Percentiles rank a stretch among this genome's conserved stretches.
phyloP scores from a whole-genome alignment of 2,888 invertebrate species.

The Dryadula phaetusa region DNA sequence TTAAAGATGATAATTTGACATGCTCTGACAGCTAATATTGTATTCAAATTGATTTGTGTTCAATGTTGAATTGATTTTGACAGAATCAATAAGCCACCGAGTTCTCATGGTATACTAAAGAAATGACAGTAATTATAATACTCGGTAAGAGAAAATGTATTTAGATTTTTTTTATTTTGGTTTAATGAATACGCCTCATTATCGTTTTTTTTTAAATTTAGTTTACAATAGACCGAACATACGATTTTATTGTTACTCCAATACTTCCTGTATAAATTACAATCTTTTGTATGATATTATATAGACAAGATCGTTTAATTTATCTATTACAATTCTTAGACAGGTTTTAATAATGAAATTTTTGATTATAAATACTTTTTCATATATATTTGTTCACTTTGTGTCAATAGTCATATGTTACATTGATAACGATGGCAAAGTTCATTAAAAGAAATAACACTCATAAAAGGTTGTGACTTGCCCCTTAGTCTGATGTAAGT shows the following conservation, averaged over 20 bases:
- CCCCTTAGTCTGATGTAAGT: slow-evolving; percentile 32
- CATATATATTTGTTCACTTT: neutral
- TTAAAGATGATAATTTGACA: slow-evolving; percentile 79
- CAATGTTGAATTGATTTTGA: slow-evolving; percentile 82
- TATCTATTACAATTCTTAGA: too few species aligned
- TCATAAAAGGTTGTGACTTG: slow-evolving; percentile 35
- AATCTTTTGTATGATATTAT: neutral
- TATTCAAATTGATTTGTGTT: slow-evolving; percentile 83
- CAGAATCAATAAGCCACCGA: slow-evolving; percentile 82
- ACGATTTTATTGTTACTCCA: neutral
- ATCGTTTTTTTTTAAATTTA: neutral
- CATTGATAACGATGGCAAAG: slow-evolving; percentile 37
- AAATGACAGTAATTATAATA: slow-evolving; percentile 35
- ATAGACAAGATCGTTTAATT: neutral
- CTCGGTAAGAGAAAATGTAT: slow-evolving; percentile 15
- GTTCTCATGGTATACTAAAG: slow-evolving; percentile 51
- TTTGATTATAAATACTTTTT: too few species aligned
- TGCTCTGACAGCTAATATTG: slow-evolving; percentile 79
- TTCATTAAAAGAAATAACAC: slow-evolving; percentile 29
- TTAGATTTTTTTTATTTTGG: neutral
- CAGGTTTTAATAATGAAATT: too few species aligned
- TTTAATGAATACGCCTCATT: slow-evolving; percentile 11
- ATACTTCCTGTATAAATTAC: neutral
- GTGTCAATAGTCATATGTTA: slow-evolving; percentile 20
- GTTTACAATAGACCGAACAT: neutral